Evolutionary conservation across 1,140 invertebrate genomes (phyloP), one percentile per base, ranked within the genome.

Genomic region (Eulimnadia texana): DNA sequence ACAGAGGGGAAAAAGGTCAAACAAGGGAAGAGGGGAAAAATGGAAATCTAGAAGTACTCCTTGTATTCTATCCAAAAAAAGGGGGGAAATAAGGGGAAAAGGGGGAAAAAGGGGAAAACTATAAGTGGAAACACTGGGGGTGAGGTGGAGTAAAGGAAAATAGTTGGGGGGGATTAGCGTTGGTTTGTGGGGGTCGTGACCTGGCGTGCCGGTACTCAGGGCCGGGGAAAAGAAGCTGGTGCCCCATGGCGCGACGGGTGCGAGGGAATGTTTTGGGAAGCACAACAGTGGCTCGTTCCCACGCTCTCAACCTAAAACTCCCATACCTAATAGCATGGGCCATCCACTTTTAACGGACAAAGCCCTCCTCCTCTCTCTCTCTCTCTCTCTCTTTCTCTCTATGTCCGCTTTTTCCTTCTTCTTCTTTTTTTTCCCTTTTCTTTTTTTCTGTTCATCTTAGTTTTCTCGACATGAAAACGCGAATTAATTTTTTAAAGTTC

Each of bases 401-500:
- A 57, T 27, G 28, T 27, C 25, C 55, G 29, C 25, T 29, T 29
- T 33, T 20, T 27, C 22, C 27, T n/a, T 11, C 25, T 23, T 27
- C 29, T 20, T 27, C 29, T 20, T 57, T 33, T 57, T 54, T 54
- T 23, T 54, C 28, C n/a, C 28, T 3, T 54, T 54, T 22, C 28
- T 23, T 25, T 54, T 2, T 25, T 54, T 23, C 24, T 54, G 20
- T 16, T 54, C 16, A 20, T 54, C 19, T n/a, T 47, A 16, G 23
- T 47, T 6, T 23, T 23, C 9, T 60, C 28, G 54, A 1, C 61
- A 66, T 64, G 55, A 64, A 52, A 64, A 64, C 54, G 66, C 65
- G 22, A 47, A 68, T 68, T 60, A 67, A 66, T 13, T 69, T 67
- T 63, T 67, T 66, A 28, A 67, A 67, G 63, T 69, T 65, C 64